Conservation (phyloP, 2,113 vertebrate genomes). For the Oreotrochilus melanogaster region DNA sequence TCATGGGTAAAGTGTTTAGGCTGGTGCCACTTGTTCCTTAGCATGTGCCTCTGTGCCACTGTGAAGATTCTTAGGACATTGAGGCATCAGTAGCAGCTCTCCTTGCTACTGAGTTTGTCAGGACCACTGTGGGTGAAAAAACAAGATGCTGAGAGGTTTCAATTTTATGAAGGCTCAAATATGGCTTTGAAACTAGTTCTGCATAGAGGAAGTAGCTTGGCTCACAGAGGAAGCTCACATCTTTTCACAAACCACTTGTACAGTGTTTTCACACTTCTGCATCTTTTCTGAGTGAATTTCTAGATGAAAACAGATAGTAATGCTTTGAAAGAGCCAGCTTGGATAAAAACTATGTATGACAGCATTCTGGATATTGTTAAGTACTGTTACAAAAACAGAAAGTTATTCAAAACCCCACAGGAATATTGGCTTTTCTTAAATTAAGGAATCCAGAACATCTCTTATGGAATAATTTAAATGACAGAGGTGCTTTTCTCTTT, state of each 20-base stretch:
- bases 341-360: neutral
- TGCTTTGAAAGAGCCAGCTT: neutral
- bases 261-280: neutral
- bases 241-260: neutral
- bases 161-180: neutral
- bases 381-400: neutral
- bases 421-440: neutral
- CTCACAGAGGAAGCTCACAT: neutral
- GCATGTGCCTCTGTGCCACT: neutral
- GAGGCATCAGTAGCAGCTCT: neutral
- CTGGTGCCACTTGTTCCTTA: neutral
- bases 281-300: neutral
- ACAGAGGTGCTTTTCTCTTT: neutral
- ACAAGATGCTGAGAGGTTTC: neutral
- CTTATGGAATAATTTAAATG: neutral
- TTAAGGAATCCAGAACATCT: neutral
- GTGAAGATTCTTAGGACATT: neutral
- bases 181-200: neutral
- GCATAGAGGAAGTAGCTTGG: neutral
- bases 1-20: neutral
- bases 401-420: neutral
- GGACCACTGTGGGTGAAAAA: neutral
- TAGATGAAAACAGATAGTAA: neutral
- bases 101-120: neutral
- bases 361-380: neutral